phyloP scores from a whole-genome alignment of 2,797 vertebrate species.

The Darevskia mixta region DNA sequence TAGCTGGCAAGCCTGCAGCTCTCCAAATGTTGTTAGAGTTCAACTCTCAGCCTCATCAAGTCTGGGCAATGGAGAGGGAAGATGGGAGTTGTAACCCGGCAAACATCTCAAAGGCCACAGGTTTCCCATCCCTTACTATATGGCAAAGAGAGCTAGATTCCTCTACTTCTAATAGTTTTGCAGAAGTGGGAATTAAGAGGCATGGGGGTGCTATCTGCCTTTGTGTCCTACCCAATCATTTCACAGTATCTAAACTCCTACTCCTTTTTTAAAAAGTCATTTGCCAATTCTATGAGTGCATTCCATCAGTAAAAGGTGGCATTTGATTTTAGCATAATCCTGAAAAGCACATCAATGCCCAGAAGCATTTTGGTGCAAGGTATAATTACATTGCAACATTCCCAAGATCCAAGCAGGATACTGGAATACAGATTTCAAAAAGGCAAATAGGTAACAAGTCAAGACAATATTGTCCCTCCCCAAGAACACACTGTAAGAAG shows the following conservation, averaged over 20 bases:
- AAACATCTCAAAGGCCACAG: background rate
- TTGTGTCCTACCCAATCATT: background rate
- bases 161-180: background rate
- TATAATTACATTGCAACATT: constrained; percentile 6
- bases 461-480: background rate
- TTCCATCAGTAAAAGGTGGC: background rate
- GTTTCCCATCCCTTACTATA: background rate
- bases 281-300: background rate
- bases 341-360: background rate
- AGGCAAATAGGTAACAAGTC: constrained; percentile 17
- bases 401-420: background rate
- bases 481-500: constrained; percentile 6
- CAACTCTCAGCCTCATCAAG: no score
- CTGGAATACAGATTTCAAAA: background rate
- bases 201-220: no score
- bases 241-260: background rate
- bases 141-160: background rate
- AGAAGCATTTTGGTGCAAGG: background rate
- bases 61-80: background rate
- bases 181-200: background rate
- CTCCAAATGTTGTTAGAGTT: background rate
- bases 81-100: background rate
- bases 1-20: no score
- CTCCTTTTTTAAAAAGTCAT: background rate
- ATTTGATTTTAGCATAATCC: constrained; percentile 1